Evolutionary conservation across 2,113 vertebrate genomes (phyloP), one percentile per base, ranked within the genome.

Genomic region (Rhynchomys soricoides): DNA sequence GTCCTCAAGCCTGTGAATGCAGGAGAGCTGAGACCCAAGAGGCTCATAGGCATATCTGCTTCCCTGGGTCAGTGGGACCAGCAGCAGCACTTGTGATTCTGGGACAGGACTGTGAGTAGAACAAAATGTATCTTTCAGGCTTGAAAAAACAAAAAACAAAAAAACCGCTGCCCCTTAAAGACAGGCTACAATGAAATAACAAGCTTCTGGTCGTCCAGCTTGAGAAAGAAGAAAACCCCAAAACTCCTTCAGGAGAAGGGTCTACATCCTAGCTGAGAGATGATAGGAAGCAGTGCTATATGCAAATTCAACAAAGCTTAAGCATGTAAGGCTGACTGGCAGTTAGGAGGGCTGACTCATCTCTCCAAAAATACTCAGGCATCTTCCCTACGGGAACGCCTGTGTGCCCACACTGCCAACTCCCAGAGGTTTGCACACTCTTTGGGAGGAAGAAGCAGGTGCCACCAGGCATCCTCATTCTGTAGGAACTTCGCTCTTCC

Each of bases 341-440:
- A 45, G 24, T 12, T 37, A 15, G 34, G 22, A 86, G 48, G 55
- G 10, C 81, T 37, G 50, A 31, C 21, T 43, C 26, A 59, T 29
- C 55, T n/a, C 74, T 71, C 9, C 1, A 6, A 40, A 29, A 22
- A 24, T 57, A 75, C 13, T 50, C 1, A 50, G 70, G 7, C 26
- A 11, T 59, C 45, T 43, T 82, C 37, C 40, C 74, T 8, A 9
- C 7, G 15, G 37, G 43, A 37, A 24, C 5, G 7, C 37, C n/a
- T 34, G 29, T 1, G 3, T 5, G 1, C 8, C 66, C n/a, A 7
- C 37, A 9, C 31, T 2, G 10, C n/a, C 34, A 5, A 2, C n/a
- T 57, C 40, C 0, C 1, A 43, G 48, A 34, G 43, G 85, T 37
- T 15, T 29, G 82, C 43, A 12, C 1, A 4, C 0, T 1, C 21